A percentile compares a stretch with the other conserved stretches of the same genome.
phyloP scores from a whole-genome alignment of 2,888 invertebrate species.

The Diplolepis rosae region DNA sequence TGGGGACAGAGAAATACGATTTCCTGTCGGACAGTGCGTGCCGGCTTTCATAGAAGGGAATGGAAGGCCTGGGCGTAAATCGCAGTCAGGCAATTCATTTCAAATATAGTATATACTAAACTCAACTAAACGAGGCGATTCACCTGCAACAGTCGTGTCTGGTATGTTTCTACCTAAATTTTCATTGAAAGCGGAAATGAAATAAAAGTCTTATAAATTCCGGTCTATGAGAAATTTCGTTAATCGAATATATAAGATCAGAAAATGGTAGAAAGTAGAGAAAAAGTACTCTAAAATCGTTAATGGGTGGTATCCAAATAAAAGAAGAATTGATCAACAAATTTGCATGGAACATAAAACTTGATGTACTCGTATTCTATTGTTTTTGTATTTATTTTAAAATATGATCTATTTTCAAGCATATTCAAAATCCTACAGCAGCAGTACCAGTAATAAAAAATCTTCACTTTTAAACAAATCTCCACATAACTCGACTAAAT shows the following conservation, averaged over 20 bases:
- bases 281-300: neutral
- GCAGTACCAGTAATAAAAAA: neutral
- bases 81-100: constrained; percentile 42
- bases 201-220: too few species aligned
- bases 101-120: neutral
- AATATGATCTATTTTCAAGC: neutral
- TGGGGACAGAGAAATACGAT: constrained; percentile 20
- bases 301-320: too few species aligned
- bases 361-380: too few species aligned
- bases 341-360: neutral
- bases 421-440: neutral
- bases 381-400: too few species aligned
- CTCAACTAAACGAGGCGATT: constrained; percentile 42
- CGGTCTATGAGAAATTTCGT: too few species aligned
- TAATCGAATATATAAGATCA: neutral
- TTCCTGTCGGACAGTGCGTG: constrained; percentile 43
- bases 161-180: constrained; percentile 40
- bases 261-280: neutral
- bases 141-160: constrained; percentile 36
- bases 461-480: neutral
- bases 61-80: constrained; percentile 14
- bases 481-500: neutral
- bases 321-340: too few species aligned
- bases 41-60: constrained; percentile 45
- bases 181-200: constrained; percentile 48